Evolutionary conservation across 2,797 vertebrate genomes (phyloP).

Genomic region (Microctenopoma steveboyesi): DNA sequence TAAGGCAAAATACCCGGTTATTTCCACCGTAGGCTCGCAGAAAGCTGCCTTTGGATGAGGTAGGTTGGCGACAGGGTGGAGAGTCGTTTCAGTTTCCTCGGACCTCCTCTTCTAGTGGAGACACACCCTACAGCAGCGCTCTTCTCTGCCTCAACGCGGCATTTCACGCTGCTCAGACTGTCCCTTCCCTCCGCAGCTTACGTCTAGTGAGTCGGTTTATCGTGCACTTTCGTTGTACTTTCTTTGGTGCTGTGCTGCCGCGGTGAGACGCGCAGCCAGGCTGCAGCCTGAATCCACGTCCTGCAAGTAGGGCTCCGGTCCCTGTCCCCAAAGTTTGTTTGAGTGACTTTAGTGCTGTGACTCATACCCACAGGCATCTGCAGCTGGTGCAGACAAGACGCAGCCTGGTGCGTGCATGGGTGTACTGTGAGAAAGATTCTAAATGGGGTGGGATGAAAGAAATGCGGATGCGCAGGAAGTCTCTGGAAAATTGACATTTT

Average conservation of each 20-base stretch:
- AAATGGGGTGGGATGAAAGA: too few species aligned
- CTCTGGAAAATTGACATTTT: too few species aligned
- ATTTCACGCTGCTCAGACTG: background rate
- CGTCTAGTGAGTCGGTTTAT: accelerated
- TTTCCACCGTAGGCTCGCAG: background rate
- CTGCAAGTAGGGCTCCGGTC: too few species aligned
- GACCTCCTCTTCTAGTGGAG: constrained; percentile 60
- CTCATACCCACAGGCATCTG: constrained; percentile 59
- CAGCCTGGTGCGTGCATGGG: background rate
- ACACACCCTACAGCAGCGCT: constrained; percentile 66
- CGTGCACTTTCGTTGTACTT: background rate
- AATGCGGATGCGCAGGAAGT: background rate
- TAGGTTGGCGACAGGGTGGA: constrained; percentile 27
- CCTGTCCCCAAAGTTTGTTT: background rate
- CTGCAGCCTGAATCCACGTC: too few species aligned
- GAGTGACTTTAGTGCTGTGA: constrained; percentile 44
- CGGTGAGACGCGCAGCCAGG: background rate
- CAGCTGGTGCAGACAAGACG: constrained; percentile 25
- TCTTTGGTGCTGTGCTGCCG: background rate
- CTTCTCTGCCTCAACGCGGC: background rate
- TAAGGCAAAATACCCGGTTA: background rate
- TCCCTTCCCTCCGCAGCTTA: background rate
- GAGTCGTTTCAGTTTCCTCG: constrained; percentile 14
- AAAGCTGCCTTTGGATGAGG: constrained; percentile 26
- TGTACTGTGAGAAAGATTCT: too few species aligned